These are phyloP conservation scores for Schrankia costaestrigalis DNA, from an alignment of 2,888 invertebrate species.

Conservation along the genomic window DNA sequence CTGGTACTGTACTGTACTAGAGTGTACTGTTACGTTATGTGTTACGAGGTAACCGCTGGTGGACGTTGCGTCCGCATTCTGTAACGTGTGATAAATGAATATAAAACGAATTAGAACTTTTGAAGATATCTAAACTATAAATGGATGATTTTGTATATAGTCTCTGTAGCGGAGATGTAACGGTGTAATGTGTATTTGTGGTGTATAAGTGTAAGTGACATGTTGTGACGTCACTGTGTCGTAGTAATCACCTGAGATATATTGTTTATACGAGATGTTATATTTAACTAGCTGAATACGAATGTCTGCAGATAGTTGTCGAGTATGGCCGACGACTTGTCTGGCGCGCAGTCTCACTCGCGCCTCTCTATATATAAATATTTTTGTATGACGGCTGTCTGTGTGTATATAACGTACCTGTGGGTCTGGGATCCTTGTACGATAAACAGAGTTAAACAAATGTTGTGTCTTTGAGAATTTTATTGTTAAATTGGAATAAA, in stretches of 20 bases:
- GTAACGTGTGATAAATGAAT: conserved; percentile 35
- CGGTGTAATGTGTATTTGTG: conserved; percentile 23
- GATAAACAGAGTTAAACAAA: conserved; percentile 72
- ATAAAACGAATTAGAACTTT: conserved; percentile 35
- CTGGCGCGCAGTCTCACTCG: conserved; percentile 5
- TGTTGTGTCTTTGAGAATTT: conserved; percentile 81
- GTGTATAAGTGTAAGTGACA: conserved; percentile 7
- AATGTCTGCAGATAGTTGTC: conserved; percentile 14
- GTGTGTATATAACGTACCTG: conserved; percentile 42
- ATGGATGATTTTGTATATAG: conserved; percentile 26
- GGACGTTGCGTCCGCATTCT: conserved; percentile 23
- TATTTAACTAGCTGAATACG: conserved; percentile 28
- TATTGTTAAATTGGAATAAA: conserved; percentile 81
- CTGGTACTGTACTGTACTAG: neutral
- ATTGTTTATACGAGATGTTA: conserved; percentile 30
- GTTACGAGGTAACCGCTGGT: conserved; percentile 12
- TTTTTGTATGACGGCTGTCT: conserved; percentile 52
- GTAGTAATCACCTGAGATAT: conserved; percentile 19
- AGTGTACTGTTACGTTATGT: no score
- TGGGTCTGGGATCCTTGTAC: conserved; percentile 67
- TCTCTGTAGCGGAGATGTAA: conserved; percentile 19
- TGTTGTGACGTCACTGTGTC: neutral
- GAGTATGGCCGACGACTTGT: conserved; percentile 31
- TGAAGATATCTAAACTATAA: conserved; percentile 22
- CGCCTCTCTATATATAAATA: conserved; percentile 32